A percentile compares a stretch with the other conserved stretches of the same genome.
Evolutionary conservation across 2,113 vertebrate species (phyloP).

Genomic region (Forbesichthys agassizii): DNA sequence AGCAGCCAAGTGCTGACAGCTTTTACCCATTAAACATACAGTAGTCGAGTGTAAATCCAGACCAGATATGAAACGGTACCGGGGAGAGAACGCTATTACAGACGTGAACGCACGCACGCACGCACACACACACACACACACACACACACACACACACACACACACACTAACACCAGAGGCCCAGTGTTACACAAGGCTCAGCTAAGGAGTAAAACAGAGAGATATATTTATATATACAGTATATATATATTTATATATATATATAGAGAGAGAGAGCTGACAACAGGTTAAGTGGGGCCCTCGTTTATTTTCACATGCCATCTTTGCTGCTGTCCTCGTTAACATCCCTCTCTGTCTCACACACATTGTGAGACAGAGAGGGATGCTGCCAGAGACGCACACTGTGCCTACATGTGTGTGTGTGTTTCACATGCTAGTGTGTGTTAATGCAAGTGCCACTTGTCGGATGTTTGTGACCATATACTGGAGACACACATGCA

Average conservation of each 20-base stretch:
- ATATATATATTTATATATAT: too few relatives aligned
- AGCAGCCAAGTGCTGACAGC: conserved; percentile 84
- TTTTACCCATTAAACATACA: conserved; percentile 98
- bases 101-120: neutral
- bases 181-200: too few relatives aligned
- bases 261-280: too few relatives aligned
- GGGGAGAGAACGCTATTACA: conserved; percentile 18
- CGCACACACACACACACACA: neutral
- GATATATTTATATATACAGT: too few relatives aligned
- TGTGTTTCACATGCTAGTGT: neutral
- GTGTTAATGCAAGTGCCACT: neutral
- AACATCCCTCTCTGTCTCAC: too few relatives aligned
- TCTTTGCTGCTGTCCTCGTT: too few relatives aligned
- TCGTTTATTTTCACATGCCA: too few relatives aligned
- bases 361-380: too few relatives aligned
- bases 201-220: too few relatives aligned
- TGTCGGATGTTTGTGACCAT: neutral
- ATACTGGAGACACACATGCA: neutral
- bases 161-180: conserved; percentile 14
- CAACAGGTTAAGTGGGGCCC: too few relatives aligned
- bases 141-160: conserved; percentile 5
- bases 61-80: conserved; percentile 77
- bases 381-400: too few relatives aligned
- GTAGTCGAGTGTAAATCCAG: conserved; percentile 94
- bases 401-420: conserved; percentile 7